Conservation (phyloP, 2,797 vertebrate genomes). For the Microtus obscurus region DNA sequence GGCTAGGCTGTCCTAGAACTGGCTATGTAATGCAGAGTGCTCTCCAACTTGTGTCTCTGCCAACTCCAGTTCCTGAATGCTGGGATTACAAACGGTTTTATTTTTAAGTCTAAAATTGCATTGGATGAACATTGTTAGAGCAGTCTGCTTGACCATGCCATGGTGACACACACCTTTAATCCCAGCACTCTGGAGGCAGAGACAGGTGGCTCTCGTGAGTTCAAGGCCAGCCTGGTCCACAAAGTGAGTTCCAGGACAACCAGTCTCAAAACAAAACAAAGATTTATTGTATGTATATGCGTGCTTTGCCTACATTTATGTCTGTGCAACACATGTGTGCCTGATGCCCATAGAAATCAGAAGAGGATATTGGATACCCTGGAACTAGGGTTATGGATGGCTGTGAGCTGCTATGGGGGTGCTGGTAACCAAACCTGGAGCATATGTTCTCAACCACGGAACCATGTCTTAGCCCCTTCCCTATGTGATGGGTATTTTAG, state of each 20-base stretch:
- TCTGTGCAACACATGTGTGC: background rate
- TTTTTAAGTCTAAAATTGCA: constrained; percentile 13
- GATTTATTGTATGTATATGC: background rate
- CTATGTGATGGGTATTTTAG: constrained; percentile 17
- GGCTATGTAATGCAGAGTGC: background rate
- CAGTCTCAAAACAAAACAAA: background rate
- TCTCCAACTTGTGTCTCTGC: background rate
- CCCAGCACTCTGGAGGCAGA: background rate
- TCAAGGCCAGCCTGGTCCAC: background rate
- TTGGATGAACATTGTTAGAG: background rate
- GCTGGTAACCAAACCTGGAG: background rate
- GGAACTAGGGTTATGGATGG: background rate
- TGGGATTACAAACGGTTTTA: background rate
- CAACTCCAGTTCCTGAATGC: background rate
- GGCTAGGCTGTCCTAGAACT: background rate
- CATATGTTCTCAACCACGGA: no score
- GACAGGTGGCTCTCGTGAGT: background rate
- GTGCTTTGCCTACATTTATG: background rate
- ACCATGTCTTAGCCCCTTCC: background rate
- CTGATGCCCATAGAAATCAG: background rate
- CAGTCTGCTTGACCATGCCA: background rate
- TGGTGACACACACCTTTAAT: background rate
- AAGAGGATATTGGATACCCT: background rate
- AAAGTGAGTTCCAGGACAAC: background rate
- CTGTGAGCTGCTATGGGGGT: background rate